Evolutionary conservation across 2,113 vertebrate species (phyloP), one percentile per base, ranked within the genome.

Genomic region (Onychostruthus taczanowskii): DNA sequence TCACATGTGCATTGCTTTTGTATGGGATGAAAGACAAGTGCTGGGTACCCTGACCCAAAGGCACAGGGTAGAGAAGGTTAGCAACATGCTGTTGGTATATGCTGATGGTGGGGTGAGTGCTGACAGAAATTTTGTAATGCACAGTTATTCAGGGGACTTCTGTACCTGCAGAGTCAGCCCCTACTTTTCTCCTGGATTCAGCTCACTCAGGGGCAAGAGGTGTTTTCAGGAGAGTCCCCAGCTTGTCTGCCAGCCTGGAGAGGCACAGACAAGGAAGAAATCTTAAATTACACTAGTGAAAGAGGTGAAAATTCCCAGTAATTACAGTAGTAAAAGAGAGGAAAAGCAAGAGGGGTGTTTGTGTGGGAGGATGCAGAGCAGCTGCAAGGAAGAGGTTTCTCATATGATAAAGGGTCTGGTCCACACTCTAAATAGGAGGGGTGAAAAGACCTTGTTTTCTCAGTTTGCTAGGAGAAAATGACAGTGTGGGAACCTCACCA

Each of bases 1-100:
- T 56, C 44, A 28, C 16, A 13, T 2, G 1, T 33, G 16, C 17
- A 16, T 37, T 72, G 13, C 50, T 85, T 37, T 82, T 0, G 0
- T 59, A 43, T 46, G 9, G 26, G 33, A 74, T 26, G 26, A 56
- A 66, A 76, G 33, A 31, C 31, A 15, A 37, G 18, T 19, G 15
- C 2, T 53, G 52, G 26, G 24, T 28, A 66, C 10, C 16, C 24
- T 53, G 26, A 56, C 28, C 41, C 41, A 69, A 78, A 72, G 21
- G 33, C 46, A 64, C 9, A 33, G 31, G 11, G 4, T 21, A 6
- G 21, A 47, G 10, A 37, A 86, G 50, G 50, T 37, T 76, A 55
- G 27, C 16, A 53, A 16, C 23, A 2, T 56, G 53, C 47, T 74
- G 12, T 53, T 64, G 53, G 33, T 79, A 33, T 2, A 1, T 62